These are phyloP conservation scores for Suncus etruscus DNA, from an alignment of 2,113 vertebrate genomes.

Conservation along the genomic window DNA sequence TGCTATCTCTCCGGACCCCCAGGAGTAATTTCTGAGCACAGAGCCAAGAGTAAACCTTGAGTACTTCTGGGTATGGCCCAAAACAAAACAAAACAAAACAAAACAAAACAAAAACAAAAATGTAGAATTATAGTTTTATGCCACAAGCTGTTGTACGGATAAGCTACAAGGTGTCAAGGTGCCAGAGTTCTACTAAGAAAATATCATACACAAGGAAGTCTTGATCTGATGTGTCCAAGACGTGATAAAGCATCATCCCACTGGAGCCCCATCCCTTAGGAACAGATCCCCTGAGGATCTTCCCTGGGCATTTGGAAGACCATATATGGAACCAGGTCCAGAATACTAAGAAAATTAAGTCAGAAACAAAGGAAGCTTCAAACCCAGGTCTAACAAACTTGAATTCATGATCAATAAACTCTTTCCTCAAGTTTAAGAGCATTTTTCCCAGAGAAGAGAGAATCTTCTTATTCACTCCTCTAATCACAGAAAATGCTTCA, in stretches of 20 bases:
- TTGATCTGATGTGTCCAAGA: not conserved
- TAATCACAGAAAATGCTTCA: constrained; percentile 47
- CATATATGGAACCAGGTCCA: not conserved
- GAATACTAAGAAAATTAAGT: not conserved
- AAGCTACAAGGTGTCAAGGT: not conserved
- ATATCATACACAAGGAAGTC: not conserved
- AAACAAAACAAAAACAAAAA: no score
- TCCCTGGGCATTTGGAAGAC: not conserved
- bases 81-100: no score
- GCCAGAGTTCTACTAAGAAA: not conserved
- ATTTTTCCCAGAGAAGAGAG: constrained; percentile 29
- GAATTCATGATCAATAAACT: not conserved
- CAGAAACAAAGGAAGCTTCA: not conserved
- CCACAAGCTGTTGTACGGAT: not conserved
- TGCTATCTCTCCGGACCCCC: no score
- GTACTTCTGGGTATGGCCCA: no score
- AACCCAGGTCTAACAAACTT: not conserved
- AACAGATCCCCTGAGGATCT: not conserved
- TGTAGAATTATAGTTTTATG: no score
- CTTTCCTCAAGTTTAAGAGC: constrained; percentile 29
- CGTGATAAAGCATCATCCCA: not conserved
- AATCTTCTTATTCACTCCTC: constrained; percentile 6
- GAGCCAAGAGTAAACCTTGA: no score
- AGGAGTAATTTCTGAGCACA: no score
- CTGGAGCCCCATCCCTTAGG: not conserved